Conservation (phyloP, 1,140 invertebrate genomes). For the Calliphora vicina region DNA sequence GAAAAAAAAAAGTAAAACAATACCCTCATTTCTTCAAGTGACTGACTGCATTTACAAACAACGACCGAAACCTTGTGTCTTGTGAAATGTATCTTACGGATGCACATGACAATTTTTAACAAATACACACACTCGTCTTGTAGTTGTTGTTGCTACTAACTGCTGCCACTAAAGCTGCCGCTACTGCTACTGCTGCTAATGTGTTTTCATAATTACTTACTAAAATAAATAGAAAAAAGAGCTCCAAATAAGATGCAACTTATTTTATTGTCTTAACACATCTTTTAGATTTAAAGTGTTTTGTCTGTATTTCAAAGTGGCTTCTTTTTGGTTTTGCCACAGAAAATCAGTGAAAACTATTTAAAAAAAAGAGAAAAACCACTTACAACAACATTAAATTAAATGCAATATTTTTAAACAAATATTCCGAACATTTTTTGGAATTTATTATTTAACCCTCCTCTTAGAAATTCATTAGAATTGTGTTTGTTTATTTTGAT, state of each 20-base stretch:
- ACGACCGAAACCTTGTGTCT: slow-evolving; percentile 32
- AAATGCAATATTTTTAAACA: too few relatives aligned
- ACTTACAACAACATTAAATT: too few relatives aligned
- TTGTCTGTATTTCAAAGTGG: too few relatives aligned
- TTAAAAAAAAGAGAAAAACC: too few relatives aligned
- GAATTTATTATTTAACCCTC: too few relatives aligned
- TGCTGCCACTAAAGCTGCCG: too few relatives aligned
- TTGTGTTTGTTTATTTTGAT: too few relatives aligned
- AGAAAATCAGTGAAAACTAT: too few relatives aligned
- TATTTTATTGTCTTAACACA: background rate
- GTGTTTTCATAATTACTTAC: background rate
- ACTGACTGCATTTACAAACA: slow-evolving; percentile 1
- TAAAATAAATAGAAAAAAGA: background rate
- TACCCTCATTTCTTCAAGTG: slow-evolving; percentile 21
- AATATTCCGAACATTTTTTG: too few relatives aligned
- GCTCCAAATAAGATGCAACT: background rate
- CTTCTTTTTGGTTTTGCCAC: too few relatives aligned
- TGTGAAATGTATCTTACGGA: slow-evolving; percentile 33
- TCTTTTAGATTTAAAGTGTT: too few relatives aligned
- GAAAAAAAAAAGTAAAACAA: slow-evolving; percentile 27
- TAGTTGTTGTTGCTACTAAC: background rate
- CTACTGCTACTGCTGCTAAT: background rate
- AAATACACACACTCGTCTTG: slow-evolving; percentile 17
- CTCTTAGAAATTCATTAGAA: too few relatives aligned
- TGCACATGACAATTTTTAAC: slow-evolving; percentile 31